Evolutionary conservation across 2,113 vertebrate species (phyloP).

Genomic region (Cnemophilus loriae): DNA sequence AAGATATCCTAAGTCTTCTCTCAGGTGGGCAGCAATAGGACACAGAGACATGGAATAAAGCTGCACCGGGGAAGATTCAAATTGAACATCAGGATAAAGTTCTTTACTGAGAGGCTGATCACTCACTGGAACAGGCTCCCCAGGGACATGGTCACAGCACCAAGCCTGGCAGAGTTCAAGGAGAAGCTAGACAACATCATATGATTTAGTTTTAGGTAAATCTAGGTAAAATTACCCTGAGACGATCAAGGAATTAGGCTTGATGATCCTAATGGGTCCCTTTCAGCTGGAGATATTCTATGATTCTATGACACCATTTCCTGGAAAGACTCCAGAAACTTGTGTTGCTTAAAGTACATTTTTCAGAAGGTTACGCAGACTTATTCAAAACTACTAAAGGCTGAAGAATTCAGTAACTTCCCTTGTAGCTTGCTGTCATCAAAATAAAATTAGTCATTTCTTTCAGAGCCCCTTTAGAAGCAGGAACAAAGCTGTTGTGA

Average conservation of each 20-base stretch:
- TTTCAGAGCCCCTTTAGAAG: not conserved
- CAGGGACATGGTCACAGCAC: fast-evolving
- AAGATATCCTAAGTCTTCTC: not conserved
- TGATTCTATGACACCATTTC: not conserved
- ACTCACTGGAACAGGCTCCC: not conserved
- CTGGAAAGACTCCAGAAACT: not conserved
- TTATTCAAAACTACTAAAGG: not conserved
- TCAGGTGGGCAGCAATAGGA: not conserved
- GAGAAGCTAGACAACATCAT: fast-evolving
- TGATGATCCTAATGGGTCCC: not conserved
- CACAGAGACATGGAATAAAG: not conserved
- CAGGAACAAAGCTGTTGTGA: not conserved
- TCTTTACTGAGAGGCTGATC: not conserved
- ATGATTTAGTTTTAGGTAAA: not conserved
- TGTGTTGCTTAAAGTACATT: not conserved
- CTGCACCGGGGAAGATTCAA: not conserved
- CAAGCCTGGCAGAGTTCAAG: not conserved
- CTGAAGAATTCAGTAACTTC: not conserved
- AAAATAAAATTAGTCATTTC: not conserved
- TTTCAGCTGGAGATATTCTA: not conserved
- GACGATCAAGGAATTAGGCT: not conserved
- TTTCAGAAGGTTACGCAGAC: not conserved
- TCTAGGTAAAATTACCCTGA: not conserved
- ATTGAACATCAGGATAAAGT: not conserved
- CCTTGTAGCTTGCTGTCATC: not conserved